Conservation (phyloP, 2,797 vertebrate genomes). For the Varecia variegata region DNA sequence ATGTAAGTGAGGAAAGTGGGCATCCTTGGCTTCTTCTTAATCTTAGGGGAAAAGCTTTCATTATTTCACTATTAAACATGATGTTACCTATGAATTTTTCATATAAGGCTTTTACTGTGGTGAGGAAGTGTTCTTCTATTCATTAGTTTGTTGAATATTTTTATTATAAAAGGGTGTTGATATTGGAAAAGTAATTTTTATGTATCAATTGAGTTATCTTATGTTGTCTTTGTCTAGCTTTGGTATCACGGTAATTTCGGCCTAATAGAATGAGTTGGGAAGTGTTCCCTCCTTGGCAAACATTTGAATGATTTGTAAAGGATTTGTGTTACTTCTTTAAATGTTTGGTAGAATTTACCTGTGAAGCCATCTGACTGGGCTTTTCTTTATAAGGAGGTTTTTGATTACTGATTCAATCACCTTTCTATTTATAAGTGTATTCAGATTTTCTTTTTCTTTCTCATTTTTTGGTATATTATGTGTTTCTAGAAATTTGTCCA, state of each 20-base stretch:
- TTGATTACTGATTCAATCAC: background rate
- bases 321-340: background rate
- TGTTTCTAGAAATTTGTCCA: background rate
- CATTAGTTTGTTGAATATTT: background rate
- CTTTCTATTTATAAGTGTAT: background rate
- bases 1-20: background rate
- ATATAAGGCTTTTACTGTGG: background rate
- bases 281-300: background rate
- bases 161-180: background rate
- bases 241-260: background rate
- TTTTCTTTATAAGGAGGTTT: background rate
- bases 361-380: background rate
- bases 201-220: background rate
- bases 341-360: background rate
- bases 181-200: background rate
- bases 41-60: background rate
- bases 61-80: background rate
- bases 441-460: background rate
- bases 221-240: background rate
- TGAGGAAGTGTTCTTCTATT: background rate
- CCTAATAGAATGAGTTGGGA: background rate
- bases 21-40: background rate
- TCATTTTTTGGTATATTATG: background rate
- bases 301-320: background rate
- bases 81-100: background rate